Conservation (phyloP, 2,888 invertebrate species). For the Apamea monoglypha region DNA sequence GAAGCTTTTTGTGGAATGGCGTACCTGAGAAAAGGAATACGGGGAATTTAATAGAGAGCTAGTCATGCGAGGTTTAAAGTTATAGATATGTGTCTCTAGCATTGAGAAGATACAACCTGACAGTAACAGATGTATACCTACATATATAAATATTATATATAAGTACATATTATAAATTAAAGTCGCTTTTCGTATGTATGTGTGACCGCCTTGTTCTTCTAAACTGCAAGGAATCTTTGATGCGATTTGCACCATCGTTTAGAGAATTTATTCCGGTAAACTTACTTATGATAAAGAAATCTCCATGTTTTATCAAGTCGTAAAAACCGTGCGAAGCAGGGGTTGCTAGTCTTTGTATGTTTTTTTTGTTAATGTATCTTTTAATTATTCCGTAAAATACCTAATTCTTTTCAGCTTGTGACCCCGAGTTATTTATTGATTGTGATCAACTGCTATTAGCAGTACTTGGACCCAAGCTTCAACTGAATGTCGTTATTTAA, state of each 20-base stretch:
- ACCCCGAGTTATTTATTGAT: background rate
- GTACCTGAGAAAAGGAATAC: conserved; percentile 19
- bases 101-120: background rate
- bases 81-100: background rate
- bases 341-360: background rate
- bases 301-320: too few relatives aligned
- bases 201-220: too few relatives aligned
- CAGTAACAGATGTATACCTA: background rate
- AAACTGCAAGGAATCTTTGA: too few relatives aligned
- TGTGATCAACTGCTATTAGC: background rate
- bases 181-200: too few relatives aligned
- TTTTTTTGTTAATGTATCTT: background rate
- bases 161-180: too few relatives aligned
- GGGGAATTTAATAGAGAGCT: background rate
- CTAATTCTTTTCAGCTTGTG: background rate
- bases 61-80: background rate
- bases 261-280: too few relatives aligned
- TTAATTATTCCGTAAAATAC: background rate
- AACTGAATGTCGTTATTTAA: background rate
- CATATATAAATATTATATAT: too few relatives aligned
- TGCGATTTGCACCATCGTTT: too few relatives aligned
- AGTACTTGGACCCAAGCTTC: background rate
- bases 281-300: too few relatives aligned
- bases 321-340: too few relatives aligned
- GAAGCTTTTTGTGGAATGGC: conserved; percentile 27